Conservation (phyloP, 1,140 invertebrate genomes). For the Laupala kohalensis region DNA sequence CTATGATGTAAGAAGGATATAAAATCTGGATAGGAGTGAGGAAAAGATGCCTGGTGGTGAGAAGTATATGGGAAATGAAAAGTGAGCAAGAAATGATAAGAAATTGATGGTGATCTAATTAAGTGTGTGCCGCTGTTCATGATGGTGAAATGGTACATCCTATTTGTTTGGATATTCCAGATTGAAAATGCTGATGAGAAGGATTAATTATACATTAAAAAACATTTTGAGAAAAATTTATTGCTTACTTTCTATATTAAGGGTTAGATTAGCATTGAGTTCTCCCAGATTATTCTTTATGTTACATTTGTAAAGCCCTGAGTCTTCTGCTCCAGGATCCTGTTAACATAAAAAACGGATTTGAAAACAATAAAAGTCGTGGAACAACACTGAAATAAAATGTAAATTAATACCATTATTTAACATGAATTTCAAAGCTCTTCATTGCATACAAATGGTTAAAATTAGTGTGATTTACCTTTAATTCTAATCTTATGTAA, state of each 20-base stretch:
- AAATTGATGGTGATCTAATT: too few species aligned
- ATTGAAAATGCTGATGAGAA: too few species aligned
- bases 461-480: slow-evolving; percentile 31
- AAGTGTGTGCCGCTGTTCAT: too few species aligned
- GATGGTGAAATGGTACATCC: too few species aligned
- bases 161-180: too few species aligned
- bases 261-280: slow-evolving; percentile 87
- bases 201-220: too few species aligned
- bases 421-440: not conserved
- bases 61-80: too few species aligned
- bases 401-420: not conserved
- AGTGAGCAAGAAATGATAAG: too few species aligned
- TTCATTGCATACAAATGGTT: not conserved
- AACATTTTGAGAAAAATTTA: too few species aligned
- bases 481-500: slow-evolving; percentile 77
- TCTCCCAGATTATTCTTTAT: slow-evolving; percentile 93
- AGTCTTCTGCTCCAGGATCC: slow-evolving; percentile 87
- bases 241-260: slow-evolving; percentile 92
- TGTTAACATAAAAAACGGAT: slow-evolving; percentile 23
- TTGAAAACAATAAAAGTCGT: not conserved
- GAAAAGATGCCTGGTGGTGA: too few species aligned
- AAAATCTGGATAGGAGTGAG: too few species aligned
- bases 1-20: too few species aligned
- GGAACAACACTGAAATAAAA: not conserved
- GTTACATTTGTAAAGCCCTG: slow-evolving; percentile 95